These are phyloP conservation scores for Cephus rjabovi DNA, from an alignment of 2,888 invertebrate species.

Conservation along the genomic window DNA sequence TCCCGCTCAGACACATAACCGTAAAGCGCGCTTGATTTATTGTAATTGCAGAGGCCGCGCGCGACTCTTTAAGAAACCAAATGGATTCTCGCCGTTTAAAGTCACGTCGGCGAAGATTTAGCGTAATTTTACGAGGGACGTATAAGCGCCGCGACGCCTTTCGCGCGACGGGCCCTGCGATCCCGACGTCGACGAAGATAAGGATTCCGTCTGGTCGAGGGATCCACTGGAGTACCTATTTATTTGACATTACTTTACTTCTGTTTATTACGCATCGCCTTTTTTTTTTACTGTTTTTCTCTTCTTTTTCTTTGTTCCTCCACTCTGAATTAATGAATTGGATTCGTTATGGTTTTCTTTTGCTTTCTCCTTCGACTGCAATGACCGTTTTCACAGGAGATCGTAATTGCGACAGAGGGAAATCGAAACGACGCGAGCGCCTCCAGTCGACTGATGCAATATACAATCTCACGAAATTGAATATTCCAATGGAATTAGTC, in stretches of 20 bases:
- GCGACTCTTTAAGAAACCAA: slow-evolving; percentile 1
- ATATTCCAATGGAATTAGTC: not conserved
- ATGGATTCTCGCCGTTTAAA: slow-evolving; percentile 4
- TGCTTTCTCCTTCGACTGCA: not conserved
- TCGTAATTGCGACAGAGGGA: not conserved
- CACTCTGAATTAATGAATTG: not conserved
- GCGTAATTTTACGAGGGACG: not conserved
- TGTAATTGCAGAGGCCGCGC: slow-evolving; percentile 15
- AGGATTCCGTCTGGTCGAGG: not conserved
- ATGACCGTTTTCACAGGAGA: not conserved
- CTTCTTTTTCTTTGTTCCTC: not conserved
- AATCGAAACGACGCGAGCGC: not conserved
- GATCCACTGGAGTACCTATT: not conserved
- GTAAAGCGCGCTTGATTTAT: slow-evolving; percentile 22
- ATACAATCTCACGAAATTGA: not conserved
- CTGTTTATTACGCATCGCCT: not conserved
- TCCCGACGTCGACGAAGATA: not conserved
- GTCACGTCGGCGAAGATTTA: slow-evolving; percentile 5
- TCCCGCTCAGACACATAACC: slow-evolving; percentile 8
- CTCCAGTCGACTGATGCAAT: not conserved
- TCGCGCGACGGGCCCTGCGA: not conserved
- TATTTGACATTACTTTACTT: not conserved
- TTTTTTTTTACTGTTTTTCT: not conserved
- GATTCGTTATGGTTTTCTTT: not conserved
- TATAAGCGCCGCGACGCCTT: not conserved